Percentiles rank a stretch among this genome's conserved stretches.
Evolutionary conservation across 2,113 vertebrate genomes (phyloP).

Genomic region (Nycticorax nycticorax): DNA sequence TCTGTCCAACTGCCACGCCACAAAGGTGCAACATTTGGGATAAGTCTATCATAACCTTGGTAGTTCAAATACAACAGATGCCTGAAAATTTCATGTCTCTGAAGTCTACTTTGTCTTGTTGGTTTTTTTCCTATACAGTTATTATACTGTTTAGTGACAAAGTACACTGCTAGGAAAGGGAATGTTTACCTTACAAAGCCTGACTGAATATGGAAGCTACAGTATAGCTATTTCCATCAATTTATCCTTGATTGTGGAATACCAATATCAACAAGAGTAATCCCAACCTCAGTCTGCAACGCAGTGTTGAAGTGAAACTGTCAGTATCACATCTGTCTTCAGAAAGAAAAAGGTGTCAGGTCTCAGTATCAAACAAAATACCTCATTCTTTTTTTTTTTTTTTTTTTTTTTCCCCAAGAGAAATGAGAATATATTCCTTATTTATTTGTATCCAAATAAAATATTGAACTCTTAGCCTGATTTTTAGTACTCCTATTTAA

Average conservation of each 20-base stretch:
- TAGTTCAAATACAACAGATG: background rate
- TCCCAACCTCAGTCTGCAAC: background rate
- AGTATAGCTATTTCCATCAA: background rate
- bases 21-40: background rate
- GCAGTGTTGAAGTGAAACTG: background rate
- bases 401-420: background rate
- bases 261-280: background rate
- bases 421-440: background rate
- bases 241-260: background rate
- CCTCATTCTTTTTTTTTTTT: too few relatives aligned
- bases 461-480: background rate
- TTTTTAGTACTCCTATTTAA: background rate
- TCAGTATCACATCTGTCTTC: background rate
- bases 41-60: background rate
- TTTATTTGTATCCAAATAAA: background rate
- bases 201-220: background rate
- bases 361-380: background rate
- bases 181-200: background rate
- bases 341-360: background rate
- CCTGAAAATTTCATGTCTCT: background rate
- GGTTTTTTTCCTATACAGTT: background rate
- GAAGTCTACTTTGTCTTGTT: background rate
- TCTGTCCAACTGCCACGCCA: background rate
- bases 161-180: background rate
- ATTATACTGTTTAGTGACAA: background rate